Percentiles rank a stretch among this genome's conserved stretches.
These are phyloP conservation scores for Microtus oregoni DNA, from an alignment of 2,113 vertebrate species.

Conservation along the genomic window DNA sequence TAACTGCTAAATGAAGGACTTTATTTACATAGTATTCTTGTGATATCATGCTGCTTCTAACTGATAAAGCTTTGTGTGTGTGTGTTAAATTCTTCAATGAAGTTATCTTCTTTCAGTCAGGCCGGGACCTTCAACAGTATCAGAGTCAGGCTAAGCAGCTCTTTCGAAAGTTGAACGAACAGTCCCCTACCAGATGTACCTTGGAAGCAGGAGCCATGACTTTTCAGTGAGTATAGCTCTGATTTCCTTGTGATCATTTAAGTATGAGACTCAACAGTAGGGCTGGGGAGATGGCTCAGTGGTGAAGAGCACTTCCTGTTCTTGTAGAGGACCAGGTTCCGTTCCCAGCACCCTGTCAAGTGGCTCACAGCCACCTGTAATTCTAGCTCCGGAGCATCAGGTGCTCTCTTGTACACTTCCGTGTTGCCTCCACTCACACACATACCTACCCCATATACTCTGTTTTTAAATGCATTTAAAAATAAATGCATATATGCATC, in stretches of 20 bases:
- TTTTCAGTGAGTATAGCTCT: slow-evolving; percentile 95
- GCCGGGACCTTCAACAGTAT: slow-evolving; percentile 97
- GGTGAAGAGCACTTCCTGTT: not conserved
- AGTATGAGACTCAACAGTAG: not conserved
- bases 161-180: slow-evolving; percentile 97
- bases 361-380: not conserved
- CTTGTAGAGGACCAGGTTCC: not conserved
- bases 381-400: not conserved
- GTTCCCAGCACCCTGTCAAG: not conserved
- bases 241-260: slow-evolving; percentile 45
- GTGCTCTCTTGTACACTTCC: not conserved
- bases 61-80: not conserved
- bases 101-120: slow-evolving; percentile 88
- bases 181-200: slow-evolving; percentile 96
- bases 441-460: not conserved
- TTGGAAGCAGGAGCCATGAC: slow-evolving; percentile 96
- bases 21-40: not conserved
- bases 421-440: not conserved
- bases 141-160: slow-evolving; percentile 99
- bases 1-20: slow-evolving; percentile 25
- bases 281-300: not conserved
- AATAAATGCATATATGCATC: not conserved
- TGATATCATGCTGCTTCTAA: not conserved
- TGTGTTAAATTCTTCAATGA: slow-evolving; percentile 13
- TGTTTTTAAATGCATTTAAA: not conserved